Base-by-base conservation (phyloP, 2,113 vertebrate genomes). In the Peromyscus leucopus region DNA sequence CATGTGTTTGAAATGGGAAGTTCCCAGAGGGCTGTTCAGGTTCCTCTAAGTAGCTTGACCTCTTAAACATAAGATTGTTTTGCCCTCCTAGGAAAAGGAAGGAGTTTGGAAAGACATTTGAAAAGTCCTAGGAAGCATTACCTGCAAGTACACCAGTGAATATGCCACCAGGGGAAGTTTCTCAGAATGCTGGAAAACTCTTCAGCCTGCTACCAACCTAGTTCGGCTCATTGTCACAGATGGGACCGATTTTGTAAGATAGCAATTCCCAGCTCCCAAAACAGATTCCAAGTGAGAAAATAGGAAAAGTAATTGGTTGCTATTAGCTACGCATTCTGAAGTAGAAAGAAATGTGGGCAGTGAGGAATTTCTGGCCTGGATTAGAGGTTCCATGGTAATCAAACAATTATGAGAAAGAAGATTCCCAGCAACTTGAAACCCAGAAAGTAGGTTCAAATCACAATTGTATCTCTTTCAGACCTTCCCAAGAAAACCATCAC, bases 221-320 rank as follows among this genome's bases (percentile, higher is more conserved):
- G 96, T 97, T 98, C 97, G 74, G 97, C 97, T 97, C 98, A 3
- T 89, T 90, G 96, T 98, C 99, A 99, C 99, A 99, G 99, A 99
- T 99, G 99, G 99, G 99, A 98, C 97, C 63, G 98, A 99, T 99
- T 99, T 98, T 98, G 98, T 97, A 96, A 98, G 98, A 99, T 98
- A 98, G 98, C 97, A 98, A 98, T 98, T 98, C 98, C 98, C 98
- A 98, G 97, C 97, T 99, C 98, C 98, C 98, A 98, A 98, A 98
- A 98, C 98, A 98, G 98, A 99, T 98, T 98, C 98, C 98, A 98
- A 99, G 98, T 98, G 98, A 99, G 98, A 99, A 99, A 98, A 99
- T 98, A 98, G 97, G 98, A 98, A 98, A 98, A 98, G 98, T 97
- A 98, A 98, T 98, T 98, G 98, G 98, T 98, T 99, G 98, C 98